These are phyloP conservation scores for Apamea anceps DNA, from an alignment of 2,888 invertebrate genomes.

Conservation along the genomic window DNA sequence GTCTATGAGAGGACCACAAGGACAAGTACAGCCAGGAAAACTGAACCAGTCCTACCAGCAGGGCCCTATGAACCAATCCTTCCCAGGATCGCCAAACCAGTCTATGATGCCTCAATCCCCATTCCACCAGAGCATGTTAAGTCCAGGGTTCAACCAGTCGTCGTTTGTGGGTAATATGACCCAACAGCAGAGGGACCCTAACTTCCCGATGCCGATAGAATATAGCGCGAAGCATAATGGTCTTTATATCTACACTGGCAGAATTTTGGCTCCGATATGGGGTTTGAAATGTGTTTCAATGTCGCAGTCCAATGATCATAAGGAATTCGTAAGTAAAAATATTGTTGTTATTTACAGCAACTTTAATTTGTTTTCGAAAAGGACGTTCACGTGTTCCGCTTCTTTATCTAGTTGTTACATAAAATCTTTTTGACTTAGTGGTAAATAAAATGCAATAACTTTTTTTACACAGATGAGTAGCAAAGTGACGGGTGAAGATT, in stretches of 20 bases:
- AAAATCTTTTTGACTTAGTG: not conserved
- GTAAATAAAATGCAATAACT: not conserved
- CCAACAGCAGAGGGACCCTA: slow-evolving; percentile 82
- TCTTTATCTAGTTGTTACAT: not conserved
- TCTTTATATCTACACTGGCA: slow-evolving; percentile 96
- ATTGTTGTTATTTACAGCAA: not conserved
- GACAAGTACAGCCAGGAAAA: slow-evolving; percentile 79
- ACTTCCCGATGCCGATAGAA: slow-evolving; percentile 85
- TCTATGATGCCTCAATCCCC: slow-evolving; percentile 80
- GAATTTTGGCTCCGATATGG: slow-evolving; percentile 98
- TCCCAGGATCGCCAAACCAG: slow-evolving; percentile 78
- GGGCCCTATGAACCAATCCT: slow-evolving; percentile 81
- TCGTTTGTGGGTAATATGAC: slow-evolving; percentile 81
- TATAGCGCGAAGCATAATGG: slow-evolving; percentile 96
- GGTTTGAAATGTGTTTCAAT: slow-evolving; percentile 93
- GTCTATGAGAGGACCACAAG: slow-evolving; percentile 82
- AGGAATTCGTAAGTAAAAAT: slow-evolving; percentile 89
- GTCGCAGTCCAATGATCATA: slow-evolving; percentile 87
- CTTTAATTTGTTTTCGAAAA: not conserved
- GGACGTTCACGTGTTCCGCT: not conserved
- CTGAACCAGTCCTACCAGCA: slow-evolving; percentile 83
- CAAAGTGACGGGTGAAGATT: slow-evolving; percentile 92
- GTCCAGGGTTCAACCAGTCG: slow-evolving; percentile 84
- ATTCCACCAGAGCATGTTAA: slow-evolving; percentile 81
- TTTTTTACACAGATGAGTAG: slow-evolving; percentile 90